phyloP scores from a whole-genome alignment of 2,797 vertebrate genomes.

The Cygnus olor region DNA sequence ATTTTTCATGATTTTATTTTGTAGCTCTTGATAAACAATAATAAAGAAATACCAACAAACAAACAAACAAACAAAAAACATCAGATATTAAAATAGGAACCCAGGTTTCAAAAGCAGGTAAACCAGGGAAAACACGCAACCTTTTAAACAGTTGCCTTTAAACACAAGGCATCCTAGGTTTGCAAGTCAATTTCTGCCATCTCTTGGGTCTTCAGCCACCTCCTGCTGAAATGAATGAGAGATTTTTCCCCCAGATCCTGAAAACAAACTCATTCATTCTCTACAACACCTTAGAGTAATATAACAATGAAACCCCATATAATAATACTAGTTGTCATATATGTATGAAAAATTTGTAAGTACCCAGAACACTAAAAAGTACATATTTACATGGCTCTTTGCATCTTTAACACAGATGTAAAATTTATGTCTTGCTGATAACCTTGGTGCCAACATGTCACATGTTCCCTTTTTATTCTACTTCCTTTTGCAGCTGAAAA shows the following conservation, averaged over 20 bases:
- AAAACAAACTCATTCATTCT: not conserved
- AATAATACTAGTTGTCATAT: not conserved
- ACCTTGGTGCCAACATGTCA: conserved; percentile 51
- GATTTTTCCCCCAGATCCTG: not conserved
- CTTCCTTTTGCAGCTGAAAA: conserved; percentile 23
- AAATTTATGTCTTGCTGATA: conserved; percentile 43
- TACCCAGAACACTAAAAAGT: conserved; percentile 4
- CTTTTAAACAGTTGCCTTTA: not conserved
- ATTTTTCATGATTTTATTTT: not conserved
- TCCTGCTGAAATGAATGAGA: not conserved
- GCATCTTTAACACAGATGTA: not conserved
- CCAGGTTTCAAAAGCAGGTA: not conserved
- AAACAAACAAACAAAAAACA: not conserved
- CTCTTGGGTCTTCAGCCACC: not conserved
- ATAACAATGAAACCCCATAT: not conserved
- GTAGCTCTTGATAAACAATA: not conserved
- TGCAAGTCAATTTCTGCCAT: conserved; percentile 1
- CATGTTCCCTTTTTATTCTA: conserved; percentile 25
- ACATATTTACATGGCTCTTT: conserved; percentile 33
- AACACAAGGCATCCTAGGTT: not conserved
- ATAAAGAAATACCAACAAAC: not conserved
- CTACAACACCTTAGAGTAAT: not conserved
- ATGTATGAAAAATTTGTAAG: not conserved
- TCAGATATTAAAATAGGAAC: not conserved
- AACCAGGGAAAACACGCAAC: not conserved